These are phyloP conservation scores for Drosophila cracens DNA, from an alignment of 2,888 invertebrate genomes.

Conservation along the genomic window DNA sequence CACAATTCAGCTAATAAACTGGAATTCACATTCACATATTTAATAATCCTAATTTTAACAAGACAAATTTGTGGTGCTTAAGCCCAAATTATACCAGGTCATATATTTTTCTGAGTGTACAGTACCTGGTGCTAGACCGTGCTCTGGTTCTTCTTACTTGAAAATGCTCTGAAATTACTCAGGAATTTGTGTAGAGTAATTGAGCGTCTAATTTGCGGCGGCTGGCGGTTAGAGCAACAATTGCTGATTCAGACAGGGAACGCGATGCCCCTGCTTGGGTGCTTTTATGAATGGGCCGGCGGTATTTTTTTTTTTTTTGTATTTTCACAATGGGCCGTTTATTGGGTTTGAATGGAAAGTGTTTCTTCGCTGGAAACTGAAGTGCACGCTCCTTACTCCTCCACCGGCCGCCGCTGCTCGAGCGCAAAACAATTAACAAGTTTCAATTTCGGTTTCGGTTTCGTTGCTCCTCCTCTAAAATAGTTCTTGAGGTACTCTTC, in stretches of 20 bases:
- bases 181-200: slow-evolving; percentile 68
- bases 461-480: slow-evolving; percentile 12
- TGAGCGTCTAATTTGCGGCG: slow-evolving; percentile 79
- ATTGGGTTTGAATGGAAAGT: slow-evolving; percentile 78
- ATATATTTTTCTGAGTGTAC: not conserved
- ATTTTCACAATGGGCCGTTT: slow-evolving; percentile 65
- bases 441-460: slow-evolving; percentile 53
- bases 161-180: slow-evolving; percentile 51
- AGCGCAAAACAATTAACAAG: slow-evolving; percentile 80
- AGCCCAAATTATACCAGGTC: too few relatives aligned
- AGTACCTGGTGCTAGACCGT: not conserved
- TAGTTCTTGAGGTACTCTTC: slow-evolving; percentile 25
- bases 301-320: slow-evolving; percentile 5
- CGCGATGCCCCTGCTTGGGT: slow-evolving; percentile 41
- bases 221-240: slow-evolving; percentile 60
- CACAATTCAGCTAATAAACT: not conserved
- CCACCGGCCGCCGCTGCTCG: slow-evolving; percentile 59
- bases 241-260: slow-evolving; percentile 44
- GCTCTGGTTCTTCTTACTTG: not conserved
- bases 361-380: slow-evolving; percentile 68
- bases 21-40: not conserved
- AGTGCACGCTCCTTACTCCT: slow-evolving; percentile 50
- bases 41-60: not conserved
- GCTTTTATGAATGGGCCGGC: slow-evolving; percentile 71
- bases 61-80: not conserved